Base-by-base conservation (phyloP, 2,113 vertebrate genomes). In the Thalassarche chlororhynchos region DNA sequence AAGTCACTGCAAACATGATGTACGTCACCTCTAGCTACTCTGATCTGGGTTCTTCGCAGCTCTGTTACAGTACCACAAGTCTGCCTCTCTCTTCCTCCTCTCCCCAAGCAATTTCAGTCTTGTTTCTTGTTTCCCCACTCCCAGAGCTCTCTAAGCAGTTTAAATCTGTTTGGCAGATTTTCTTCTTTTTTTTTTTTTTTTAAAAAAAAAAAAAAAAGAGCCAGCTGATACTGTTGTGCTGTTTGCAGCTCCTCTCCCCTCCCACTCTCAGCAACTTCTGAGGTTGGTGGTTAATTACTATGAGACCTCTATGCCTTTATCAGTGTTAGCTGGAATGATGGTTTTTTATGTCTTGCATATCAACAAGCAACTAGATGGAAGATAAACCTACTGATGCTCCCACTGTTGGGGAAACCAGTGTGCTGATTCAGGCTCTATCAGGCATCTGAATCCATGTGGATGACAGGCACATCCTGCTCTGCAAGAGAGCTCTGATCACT, bases 261-360 rank as follows among this genome's bases (percentile, higher is more conserved):
- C 87, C 87, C 87, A 92, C 80, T 92, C 91, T 51, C 68, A 49
- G 49, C 31, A 94, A 58, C 64, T 93, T 89, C 89, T 91, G 77
- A 93, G 84, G 77, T 81, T 46, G 51, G 36, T 93, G 77, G 51
- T 89, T 91, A 95, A 94, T 91, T 91, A 87, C 72, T 58, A 2
- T 5, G 44, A 91, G 80, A 95, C 80, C 81, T 89, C 75, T 55
- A 55, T 0, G 1, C 32, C 57, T 91, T 51, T 70, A 20, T 36
- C 89, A 70, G 51, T 14, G 14, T 75, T 46, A 49, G 52, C 68
- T 62, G 42, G 84, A 93, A 70, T n/a, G 14, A 32, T 51, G 32
- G 4, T 23, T 81, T 86, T 84, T 87, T 87, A 90, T 19, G 62
- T 60, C 64, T 52, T 65, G 54, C 28, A 29, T 70, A 74, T 87